These are phyloP conservation scores for Drosophila pseudotakahashii DNA, from an alignment of 2,888 invertebrate genomes.

Conservation along the genomic window DNA sequence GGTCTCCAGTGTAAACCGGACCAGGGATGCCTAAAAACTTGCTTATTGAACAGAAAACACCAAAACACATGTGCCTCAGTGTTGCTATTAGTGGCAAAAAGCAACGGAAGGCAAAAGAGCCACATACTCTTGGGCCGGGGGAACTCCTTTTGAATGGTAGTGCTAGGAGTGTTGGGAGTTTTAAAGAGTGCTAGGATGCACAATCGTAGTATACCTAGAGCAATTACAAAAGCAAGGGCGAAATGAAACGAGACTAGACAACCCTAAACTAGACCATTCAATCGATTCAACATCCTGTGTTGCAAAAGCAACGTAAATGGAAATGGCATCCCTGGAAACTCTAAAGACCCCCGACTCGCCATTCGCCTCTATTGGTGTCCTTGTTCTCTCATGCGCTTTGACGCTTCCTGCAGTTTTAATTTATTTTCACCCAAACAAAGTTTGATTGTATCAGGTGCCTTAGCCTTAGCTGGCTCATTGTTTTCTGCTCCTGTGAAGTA, in stretches of 20 bases:
- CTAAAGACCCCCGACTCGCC: neutral
- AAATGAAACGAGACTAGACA: neutral
- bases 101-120: slow-evolving; percentile 1
- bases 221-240: neutral
- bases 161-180: too few relatives aligned
- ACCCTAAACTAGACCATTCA: slow-evolving; percentile 23
- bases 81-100: slow-evolving; percentile 13
- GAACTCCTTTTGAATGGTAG: neutral
- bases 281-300: slow-evolving; percentile 30
- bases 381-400: slow-evolving; percentile 11
- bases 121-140: neutral
- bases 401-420: slow-evolving; percentile 49
- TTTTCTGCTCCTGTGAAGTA: slow-evolving; percentile 2
- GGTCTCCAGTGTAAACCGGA: slow-evolving; percentile 35
- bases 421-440: slow-evolving; percentile 52
- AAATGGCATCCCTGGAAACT: slow-evolving; percentile 1
- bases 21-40: slow-evolving; percentile 9
- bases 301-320: slow-evolving; percentile 3
- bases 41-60: slow-evolving; percentile 15
- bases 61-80: slow-evolving; percentile 7
- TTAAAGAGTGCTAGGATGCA: neutral
- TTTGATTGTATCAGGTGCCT: slow-evolving; percentile 57
- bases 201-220: too few relatives aligned
- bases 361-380: neutral
- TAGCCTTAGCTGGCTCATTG: slow-evolving; percentile 3